These are phyloP conservation scores for Pristionchus mayeri DNA, from an alignment of 2,888 invertebrate species.

Conservation along the genomic window DNA sequence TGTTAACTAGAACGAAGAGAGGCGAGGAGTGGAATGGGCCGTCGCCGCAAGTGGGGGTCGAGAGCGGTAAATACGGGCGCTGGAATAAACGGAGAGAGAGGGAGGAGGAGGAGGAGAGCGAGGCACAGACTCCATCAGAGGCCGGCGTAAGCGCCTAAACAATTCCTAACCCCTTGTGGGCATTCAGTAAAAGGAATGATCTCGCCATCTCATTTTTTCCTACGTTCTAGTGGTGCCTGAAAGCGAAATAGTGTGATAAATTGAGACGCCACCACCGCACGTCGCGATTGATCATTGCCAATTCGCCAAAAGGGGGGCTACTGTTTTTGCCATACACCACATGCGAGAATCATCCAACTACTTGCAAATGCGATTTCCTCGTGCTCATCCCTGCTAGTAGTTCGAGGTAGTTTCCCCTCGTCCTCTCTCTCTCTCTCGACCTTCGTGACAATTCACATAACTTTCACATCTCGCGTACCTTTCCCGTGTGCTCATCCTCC, in stretches of 20 bases:
- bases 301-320: not conserved
- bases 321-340: not conserved
- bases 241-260: too few species aligned
- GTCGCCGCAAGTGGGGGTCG: not conserved
- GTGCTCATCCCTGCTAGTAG: not conserved
- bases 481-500: not conserved
- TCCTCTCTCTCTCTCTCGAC: not conserved
- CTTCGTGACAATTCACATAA: not conserved
- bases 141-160: not conserved
- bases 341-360: not conserved
- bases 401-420: too few species aligned
- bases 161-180: not conserved
- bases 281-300: not conserved
- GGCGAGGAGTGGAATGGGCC: not conserved
- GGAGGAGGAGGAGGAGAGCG: not conserved
- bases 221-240: too few species aligned
- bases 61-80: conserved; percentile 2
- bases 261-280: too few species aligned
- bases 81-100: conserved; percentile 4
- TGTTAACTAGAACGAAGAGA: conserved; percentile 26
- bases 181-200: too few species aligned
- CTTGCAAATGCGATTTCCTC: not conserved
- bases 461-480: too few species aligned
- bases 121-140: not conserved
- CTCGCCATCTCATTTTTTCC: too few species aligned